These are phyloP conservation scores for Macroglossus sobrinus DNA, from an alignment of 2,113 vertebrate genomes.

Conservation along the genomic window DNA sequence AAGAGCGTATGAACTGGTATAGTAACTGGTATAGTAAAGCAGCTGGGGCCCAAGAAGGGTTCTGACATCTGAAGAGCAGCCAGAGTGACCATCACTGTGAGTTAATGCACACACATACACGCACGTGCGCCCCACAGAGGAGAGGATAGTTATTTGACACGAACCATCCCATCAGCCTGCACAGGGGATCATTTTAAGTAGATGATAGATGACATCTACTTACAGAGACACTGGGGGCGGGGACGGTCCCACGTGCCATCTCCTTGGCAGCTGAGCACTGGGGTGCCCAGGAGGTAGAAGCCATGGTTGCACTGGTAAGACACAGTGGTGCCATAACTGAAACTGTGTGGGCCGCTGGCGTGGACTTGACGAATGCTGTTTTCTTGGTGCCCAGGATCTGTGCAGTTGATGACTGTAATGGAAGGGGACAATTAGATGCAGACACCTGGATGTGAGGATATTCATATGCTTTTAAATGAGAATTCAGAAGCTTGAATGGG, in stretches of 20 bases:
- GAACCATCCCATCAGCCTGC: not conserved
- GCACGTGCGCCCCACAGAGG: not conserved
- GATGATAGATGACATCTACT: conserved; percentile 76
- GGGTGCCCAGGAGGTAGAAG: conserved; percentile 94
- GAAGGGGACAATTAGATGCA: not conserved
- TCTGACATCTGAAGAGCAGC: not conserved
- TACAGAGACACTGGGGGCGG: conserved; percentile 94
- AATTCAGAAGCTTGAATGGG: not conserved
- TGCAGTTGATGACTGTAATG: conserved; percentile 94
- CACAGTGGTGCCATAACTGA: conserved; percentile 94
- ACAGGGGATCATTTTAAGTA: not conserved
- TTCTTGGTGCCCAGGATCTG: conserved; percentile 95
- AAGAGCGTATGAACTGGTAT: rapidly evolving
- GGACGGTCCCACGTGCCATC: conserved; percentile 97
- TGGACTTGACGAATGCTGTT: conserved; percentile 92
- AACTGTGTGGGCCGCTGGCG: conserved; percentile 90
- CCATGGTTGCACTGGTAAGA: conserved; percentile 94
- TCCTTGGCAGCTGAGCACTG: conserved; percentile 95
- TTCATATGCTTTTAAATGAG: not conserved
- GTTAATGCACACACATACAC: not conserved
- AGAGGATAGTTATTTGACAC: not conserved
- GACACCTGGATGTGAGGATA: not conserved
- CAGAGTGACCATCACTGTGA: not conserved
- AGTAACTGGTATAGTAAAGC: not conserved
- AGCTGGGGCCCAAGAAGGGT: not conserved